Evolutionary conservation across 2,888 invertebrate species (phyloP).

Genomic region (Macrosoma leucophasiata): DNA sequence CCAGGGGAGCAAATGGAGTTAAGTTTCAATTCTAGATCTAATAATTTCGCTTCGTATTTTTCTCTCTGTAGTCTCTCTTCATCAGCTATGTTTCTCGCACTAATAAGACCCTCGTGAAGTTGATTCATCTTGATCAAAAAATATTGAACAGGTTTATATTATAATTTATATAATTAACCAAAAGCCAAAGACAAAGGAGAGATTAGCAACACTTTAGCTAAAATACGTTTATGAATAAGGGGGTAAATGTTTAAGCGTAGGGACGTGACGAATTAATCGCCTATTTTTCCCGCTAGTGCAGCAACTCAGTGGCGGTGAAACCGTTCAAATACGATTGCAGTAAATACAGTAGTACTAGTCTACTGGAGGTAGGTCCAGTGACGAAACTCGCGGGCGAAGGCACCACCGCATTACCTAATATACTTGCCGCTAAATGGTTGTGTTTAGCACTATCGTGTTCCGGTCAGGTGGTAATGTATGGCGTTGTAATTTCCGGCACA

Average conservation of each 20-base stretch:
- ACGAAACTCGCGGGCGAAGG: no score
- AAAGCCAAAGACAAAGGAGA: constrained; percentile 2
- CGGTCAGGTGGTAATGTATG: no score
- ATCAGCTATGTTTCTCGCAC: constrained; percentile 47
- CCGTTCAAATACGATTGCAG: no score
- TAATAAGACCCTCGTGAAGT: constrained; percentile 49
- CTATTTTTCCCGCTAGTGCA: constrained; percentile 1
- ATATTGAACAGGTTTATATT: constrained; percentile 10
- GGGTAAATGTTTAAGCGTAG: no score
- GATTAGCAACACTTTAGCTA: no score
- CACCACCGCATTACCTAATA: no score
- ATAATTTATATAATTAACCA: constrained; percentile 5
- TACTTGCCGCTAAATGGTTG: no score
- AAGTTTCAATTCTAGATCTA: constrained; percentile 52
- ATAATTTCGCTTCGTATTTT: constrained; percentile 51
- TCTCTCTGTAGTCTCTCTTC: constrained; percentile 48
- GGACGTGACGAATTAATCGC: constrained; percentile 4
- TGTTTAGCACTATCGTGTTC: no score
- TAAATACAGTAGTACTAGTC: not conserved
- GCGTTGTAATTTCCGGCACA: no score
- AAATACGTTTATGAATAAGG: no score
- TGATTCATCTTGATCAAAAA: constrained; percentile 35
- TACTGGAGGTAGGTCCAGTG: not conserved
- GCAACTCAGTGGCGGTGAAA: not conserved
- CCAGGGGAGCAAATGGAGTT: constrained; percentile 44